These are phyloP conservation scores for Dynastes tityus DNA, from an alignment of 2,888 invertebrate genomes.

Conservation along the genomic window DNA sequence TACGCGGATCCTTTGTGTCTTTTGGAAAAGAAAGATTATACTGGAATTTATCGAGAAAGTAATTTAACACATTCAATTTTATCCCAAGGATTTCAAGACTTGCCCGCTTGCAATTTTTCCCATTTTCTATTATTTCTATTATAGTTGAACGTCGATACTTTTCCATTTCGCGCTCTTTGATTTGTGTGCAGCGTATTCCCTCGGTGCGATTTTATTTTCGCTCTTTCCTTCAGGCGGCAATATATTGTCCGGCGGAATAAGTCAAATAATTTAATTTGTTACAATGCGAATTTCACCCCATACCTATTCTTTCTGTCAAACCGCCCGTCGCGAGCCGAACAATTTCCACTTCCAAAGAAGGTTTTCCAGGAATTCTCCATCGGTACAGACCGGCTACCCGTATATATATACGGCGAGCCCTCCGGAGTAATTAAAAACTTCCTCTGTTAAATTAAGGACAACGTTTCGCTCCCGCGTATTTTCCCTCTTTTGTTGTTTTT, in stretches of 20 bases:
- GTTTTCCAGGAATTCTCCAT: conserved; percentile 17
- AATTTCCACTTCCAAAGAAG: conserved; percentile 31
- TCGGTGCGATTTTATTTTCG: neutral
- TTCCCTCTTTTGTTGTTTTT: neutral
- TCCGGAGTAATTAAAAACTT: conserved; percentile 38
- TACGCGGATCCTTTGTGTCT: too few relatives aligned
- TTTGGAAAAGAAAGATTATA: too few relatives aligned
- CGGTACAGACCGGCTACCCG: conserved; percentile 15
- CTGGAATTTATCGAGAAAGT: too few relatives aligned
- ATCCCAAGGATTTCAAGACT: too few relatives aligned
- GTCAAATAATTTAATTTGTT: conserved; percentile 37
- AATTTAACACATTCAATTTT: too few relatives aligned
- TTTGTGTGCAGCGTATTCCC: conserved; percentile 1
- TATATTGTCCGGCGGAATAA: conserved; percentile 20
- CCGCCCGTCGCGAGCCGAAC: conserved; percentile 21
- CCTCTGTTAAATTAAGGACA: conserved; percentile 36
- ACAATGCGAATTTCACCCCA: conserved; percentile 10
- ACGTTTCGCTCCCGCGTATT: conserved; percentile 25
- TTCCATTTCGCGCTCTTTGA: conserved; percentile 1
- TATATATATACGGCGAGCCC: conserved; percentile 15
- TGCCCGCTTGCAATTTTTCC: too few relatives aligned
- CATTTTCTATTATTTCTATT: neutral
- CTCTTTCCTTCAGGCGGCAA: neutral
- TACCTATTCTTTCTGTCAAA: neutral
- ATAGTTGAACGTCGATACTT: conserved; percentile 4